Evolutionary conservation across 2,797 vertebrate species (phyloP), one percentile per base, ranked within the genome.

Genomic region (Ctenopoma multispine): DNA sequence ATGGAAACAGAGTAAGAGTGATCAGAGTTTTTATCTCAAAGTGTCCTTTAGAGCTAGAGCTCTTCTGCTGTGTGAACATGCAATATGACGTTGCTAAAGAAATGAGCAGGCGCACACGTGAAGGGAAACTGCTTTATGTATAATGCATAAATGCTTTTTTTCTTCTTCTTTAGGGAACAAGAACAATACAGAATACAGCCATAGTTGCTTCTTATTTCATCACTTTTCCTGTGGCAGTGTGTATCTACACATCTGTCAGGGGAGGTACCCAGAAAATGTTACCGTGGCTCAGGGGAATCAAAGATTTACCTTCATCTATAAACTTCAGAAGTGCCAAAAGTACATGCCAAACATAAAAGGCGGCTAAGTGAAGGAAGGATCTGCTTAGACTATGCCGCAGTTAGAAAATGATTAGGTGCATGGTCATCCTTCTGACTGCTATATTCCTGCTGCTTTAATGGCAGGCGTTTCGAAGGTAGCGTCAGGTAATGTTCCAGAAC

Each of bases 131-230:
- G 36, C 59, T 29, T 12, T 67, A 81, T 87, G 72, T 44, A 69
- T 82, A 68, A 89, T 79, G 38, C 74, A 88, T 78, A 17, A 75
- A n/a, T 40, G 54, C 13, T 60, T 57, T 49, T 10, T 17, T 29
- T 55, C 36, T 51, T 70, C 69, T 71, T 77, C 75, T 34, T 65
- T n/a, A 27, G 46, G 63, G 68, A 87, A 81, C 15, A 50, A 75
- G 72, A 83, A 83, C 83, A 87, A 84, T 60, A 46, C 50, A 34
- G 34, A 55, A 69, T 18, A 31, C 63, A 76, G 55, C 40, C 44
- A 1, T 57, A 72, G 66, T 92, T 92, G 90, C 87, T 71, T 59
- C 55, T 53, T 24, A 20, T 92, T 92, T 92, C 87, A 86, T 92
- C 90, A 90, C 76, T 72, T 79, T 69, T 69, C 63, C 69, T 12